Base-by-base conservation (phyloP, 1,140 invertebrate species). In the Ips nitidus region DNA sequence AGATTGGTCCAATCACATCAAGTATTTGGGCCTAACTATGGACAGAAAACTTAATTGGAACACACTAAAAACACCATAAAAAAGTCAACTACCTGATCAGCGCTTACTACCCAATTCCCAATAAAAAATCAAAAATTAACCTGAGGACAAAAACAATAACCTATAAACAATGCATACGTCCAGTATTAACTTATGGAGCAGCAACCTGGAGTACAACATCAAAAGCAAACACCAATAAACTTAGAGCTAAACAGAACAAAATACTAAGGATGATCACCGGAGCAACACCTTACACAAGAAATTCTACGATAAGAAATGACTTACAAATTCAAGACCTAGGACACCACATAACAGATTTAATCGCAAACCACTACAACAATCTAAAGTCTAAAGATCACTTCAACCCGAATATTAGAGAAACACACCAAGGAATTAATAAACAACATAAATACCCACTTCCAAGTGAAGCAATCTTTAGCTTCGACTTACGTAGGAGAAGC, bases 141-240 rank as follows among this genome's bases (percentile, higher is more conserved):
- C 8, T 52, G 38, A 40, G 40, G 39, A 63, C 43, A 36, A 61
- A 61, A 47, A 3, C 47, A 1, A 6, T 61, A n/a, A 63, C 40
- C 41, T 63, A 52, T 37, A 63, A 52, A 52, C 37, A 52, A 22
- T 5, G n/a, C 4, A 61, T 61, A 2, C 1, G 37, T 2, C 37
- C 37, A 38, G 41, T 7, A 40, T 41, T 6, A 2, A 41, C 40
- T 38, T 58, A 58, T 5, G 37, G 6, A 2, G 8, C 6, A 8
- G 56, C 5, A 8, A 41, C 7, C 2, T 58, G 40, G 56, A 1
- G 52, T 3, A 5, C 5, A 5, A 36, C 52, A 1, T 22, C 5
- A 2, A 55, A 4, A 7, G 6, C 52, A 2, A 55, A 1, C 37
- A 55, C 37, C 1, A 4, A 1, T 2, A 55, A 36, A 55, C 1